phyloP scores from a whole-genome alignment of 2,113 vertebrate species.

The Corvus cornix region DNA sequence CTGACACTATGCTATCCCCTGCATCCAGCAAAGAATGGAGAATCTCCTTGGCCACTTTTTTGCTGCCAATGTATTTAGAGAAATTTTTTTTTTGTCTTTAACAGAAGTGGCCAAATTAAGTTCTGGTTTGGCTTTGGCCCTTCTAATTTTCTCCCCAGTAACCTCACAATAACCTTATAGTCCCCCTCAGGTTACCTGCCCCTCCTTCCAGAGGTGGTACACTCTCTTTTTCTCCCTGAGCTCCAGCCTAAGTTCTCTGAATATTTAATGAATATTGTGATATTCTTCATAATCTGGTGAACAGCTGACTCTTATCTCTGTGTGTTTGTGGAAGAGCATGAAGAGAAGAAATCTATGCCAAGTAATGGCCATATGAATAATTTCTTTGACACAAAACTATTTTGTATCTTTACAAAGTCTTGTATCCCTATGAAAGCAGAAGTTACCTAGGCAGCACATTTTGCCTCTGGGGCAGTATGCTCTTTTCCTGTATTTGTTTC shows the following conservation, averaged over 20 bases:
- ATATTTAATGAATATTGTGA: background rate
- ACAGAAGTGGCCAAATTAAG: background rate
- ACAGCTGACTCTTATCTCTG: background rate
- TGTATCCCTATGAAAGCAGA: background rate
- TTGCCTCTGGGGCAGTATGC: background rate
- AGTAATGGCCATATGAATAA: background rate
- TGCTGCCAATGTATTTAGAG: background rate
- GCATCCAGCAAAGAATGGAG: background rate
- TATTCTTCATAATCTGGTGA: background rate
- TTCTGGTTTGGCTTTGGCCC: background rate
- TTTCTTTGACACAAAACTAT: background rate
- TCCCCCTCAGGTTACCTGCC: background rate
- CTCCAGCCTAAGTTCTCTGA: background rate
- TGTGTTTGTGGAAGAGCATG: background rate
- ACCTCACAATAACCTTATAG: background rate
- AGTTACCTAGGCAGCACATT: background rate
- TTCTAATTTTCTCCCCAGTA: background rate
- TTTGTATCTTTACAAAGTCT: background rate
- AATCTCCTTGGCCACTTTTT: background rate
- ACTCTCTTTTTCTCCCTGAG: background rate
- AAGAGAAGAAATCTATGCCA: background rate
- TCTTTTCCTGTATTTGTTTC: background rate
- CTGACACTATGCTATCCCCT: background rate
- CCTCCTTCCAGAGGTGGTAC: background rate
- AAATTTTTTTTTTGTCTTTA: background rate